phyloP scores from a whole-genome alignment of 2,797 vertebrate species.

The Euthynnus affinis region DNA sequence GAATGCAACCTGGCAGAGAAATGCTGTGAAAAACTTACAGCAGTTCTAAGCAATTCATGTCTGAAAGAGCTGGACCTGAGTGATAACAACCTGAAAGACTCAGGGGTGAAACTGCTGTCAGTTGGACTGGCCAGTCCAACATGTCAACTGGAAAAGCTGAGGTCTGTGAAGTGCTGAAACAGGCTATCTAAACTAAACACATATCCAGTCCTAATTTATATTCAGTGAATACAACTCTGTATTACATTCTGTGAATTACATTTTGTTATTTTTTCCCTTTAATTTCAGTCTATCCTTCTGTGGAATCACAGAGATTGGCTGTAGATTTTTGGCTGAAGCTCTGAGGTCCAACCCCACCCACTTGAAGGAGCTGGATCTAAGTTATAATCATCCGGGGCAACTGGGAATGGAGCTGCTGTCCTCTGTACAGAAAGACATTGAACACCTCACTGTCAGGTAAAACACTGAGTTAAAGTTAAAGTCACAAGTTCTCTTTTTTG shows the following conservation, averaged over 20 bases:
- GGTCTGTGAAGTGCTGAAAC: slow-evolving; percentile 22
- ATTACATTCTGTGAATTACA: background rate
- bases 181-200: background rate
- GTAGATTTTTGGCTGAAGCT: slow-evolving; percentile 17
- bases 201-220: background rate
- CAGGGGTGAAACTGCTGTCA: no score
- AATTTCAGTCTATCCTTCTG: slow-evolving; percentile 41
- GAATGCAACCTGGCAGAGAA: slow-evolving; percentile 47
- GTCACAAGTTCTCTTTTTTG: background rate
- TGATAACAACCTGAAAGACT: slow-evolving; percentile 18
- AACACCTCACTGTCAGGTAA: slow-evolving; percentile 38
- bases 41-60: background rate
- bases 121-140: slow-evolving; percentile 7
- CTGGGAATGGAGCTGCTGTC: slow-evolving; percentile 17
- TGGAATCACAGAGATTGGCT: slow-evolving; percentile 45
- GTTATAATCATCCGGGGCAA: slow-evolving; percentile 42
- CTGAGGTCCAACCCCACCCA: slow-evolving; percentile 20
- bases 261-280: background rate
- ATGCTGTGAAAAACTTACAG: slow-evolving; percentile 31
- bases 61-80: slow-evolving; percentile 49
- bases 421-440: background rate
- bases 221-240: background rate
- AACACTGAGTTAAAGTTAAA: background rate
- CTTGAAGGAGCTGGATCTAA: slow-evolving; percentile 53
- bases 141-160: slow-evolving; percentile 50